A percentile compares a stretch with the other conserved stretches of the same genome.
Evolutionary conservation across 2,888 invertebrate species (phyloP).

Genomic region (Nezara viridula): DNA sequence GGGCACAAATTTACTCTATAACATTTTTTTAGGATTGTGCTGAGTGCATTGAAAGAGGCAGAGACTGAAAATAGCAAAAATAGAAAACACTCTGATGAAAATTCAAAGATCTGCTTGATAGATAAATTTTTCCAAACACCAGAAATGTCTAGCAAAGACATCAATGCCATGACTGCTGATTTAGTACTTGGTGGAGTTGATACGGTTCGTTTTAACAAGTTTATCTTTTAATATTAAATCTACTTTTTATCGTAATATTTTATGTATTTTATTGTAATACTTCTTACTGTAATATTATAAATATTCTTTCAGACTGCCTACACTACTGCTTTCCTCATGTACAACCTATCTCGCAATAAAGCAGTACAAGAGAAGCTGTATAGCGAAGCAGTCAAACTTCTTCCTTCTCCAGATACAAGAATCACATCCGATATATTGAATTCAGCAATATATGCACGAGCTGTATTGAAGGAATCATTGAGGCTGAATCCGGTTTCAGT

Average conservation of each 20-base stretch:
- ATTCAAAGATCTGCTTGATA: slow-evolving; percentile 73
- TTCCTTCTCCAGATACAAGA: slow-evolving; percentile 72
- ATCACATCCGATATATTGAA: slow-evolving; percentile 75
- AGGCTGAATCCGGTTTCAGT: slow-evolving; percentile 87
- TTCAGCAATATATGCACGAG: slow-evolving; percentile 81
- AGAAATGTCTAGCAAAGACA: slow-evolving; percentile 81
- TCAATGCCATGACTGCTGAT: slow-evolving; percentile 88
- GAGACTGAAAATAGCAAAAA: slow-evolving; percentile 60
- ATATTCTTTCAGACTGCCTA: slow-evolving; percentile 79
- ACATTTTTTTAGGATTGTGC: slow-evolving; percentile 74
- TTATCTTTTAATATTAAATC: background rate
- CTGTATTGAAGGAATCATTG: slow-evolving; percentile 87
- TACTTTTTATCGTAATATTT: background rate
- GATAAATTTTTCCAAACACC: slow-evolving; percentile 79
- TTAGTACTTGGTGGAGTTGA: slow-evolving; percentile 89
- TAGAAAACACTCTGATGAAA: slow-evolving; percentile 62
- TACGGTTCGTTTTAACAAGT: slow-evolving; percentile 74
- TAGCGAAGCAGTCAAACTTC: slow-evolving; percentile 74
- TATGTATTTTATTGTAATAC: too few relatives aligned
- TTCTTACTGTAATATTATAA: too few relatives aligned
- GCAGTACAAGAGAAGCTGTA: slow-evolving; percentile 78
- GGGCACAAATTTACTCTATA: background rate
- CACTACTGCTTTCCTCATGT: slow-evolving; percentile 82
- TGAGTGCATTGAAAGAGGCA: slow-evolving; percentile 73
- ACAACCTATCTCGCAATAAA: slow-evolving; percentile 82